Conservation (phyloP, 2,888 invertebrate genomes). For the Nysson spinosus region DNA sequence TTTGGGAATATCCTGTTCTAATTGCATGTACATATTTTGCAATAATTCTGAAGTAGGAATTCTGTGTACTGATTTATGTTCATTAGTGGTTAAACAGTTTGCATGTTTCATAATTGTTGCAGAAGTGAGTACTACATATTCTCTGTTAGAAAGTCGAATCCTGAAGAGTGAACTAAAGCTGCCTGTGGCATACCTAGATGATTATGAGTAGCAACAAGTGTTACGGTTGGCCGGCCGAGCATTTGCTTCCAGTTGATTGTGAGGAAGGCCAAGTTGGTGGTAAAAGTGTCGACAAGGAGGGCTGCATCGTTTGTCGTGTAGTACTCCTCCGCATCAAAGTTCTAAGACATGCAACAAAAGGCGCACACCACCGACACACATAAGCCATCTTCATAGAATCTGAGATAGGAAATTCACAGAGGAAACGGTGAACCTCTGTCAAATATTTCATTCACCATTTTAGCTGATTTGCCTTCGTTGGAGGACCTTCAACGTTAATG, state of each 20-base stretch:
- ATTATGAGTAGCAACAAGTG: conserved; percentile 90
- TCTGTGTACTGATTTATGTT: too few relatives aligned
- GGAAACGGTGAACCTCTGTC: conserved; percentile 21
- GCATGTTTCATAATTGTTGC: too few relatives aligned
- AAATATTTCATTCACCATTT: neutral
- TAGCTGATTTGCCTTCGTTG: conserved; percentile 5
- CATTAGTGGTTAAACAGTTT: too few relatives aligned
- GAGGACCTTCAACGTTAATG: conserved; percentile 20
- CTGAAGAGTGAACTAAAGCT: conserved; percentile 40
- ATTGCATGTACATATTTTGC: neutral
- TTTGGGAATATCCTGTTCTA: neutral
- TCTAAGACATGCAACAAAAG: conserved; percentile 82
- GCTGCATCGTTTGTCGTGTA: conserved; percentile 98
- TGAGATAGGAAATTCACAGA: conserved; percentile 24
- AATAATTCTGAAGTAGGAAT: too few relatives aligned
- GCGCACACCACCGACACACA: conserved; percentile 66
- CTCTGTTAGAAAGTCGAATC: too few relatives aligned
- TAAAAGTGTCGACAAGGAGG: conserved; percentile 95
- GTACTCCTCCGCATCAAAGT: conserved; percentile 94
- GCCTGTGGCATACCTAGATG: conserved; percentile 85
- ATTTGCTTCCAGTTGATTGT: conserved; percentile 98
- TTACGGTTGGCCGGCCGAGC: conserved; percentile 97
- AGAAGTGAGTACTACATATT: too few relatives aligned
- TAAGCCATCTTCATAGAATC: conserved; percentile 44
- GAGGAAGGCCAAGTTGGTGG: conserved; percentile 95